phyloP scores from a whole-genome alignment of 2,888 invertebrate genomes.

The Tricholauxania praeusta region DNA sequence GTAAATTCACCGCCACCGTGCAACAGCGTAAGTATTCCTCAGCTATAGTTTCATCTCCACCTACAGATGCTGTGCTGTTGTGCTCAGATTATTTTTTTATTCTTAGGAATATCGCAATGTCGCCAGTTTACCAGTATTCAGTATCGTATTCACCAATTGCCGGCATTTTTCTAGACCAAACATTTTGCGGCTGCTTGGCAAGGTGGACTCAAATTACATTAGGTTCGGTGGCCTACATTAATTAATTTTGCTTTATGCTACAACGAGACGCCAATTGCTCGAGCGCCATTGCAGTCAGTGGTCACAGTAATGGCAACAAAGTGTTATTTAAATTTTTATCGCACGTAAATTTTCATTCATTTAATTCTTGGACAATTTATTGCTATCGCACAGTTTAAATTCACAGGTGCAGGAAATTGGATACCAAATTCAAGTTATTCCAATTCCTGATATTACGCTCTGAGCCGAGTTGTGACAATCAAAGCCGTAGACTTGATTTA shows the following conservation, averaged over 20 bases:
- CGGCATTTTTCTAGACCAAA: conserved; percentile 10
- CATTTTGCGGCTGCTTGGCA: not conserved
- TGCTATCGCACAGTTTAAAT: not conserved
- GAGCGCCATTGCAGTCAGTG: not conserved
- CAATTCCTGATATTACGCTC: not conserved
- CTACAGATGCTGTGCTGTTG: no score
- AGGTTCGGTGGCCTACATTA: conserved; percentile 34
- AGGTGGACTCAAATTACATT: conserved; percentile 28
- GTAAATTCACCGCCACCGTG: no score
- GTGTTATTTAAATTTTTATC: conserved; percentile 18
- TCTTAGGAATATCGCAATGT: no score
- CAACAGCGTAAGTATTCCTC: no score
- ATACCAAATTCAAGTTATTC: not conserved
- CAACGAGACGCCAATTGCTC: not conserved
- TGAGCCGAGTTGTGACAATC: not conserved
- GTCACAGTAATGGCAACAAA: not conserved
- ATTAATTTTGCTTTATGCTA: conserved; percentile 27
- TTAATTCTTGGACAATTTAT: conserved; percentile 21
- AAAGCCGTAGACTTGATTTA: conserved; percentile 8
- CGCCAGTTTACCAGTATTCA: no score
- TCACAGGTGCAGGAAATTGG: conserved; percentile 11
- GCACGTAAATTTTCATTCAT: conserved; percentile 25
- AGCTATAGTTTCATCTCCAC: no score
- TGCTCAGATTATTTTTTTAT: no score
- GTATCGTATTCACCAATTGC: no score